Conservation (phyloP, 2,888 invertebrate genomes). For the Azorinus chamasolen region DNA sequence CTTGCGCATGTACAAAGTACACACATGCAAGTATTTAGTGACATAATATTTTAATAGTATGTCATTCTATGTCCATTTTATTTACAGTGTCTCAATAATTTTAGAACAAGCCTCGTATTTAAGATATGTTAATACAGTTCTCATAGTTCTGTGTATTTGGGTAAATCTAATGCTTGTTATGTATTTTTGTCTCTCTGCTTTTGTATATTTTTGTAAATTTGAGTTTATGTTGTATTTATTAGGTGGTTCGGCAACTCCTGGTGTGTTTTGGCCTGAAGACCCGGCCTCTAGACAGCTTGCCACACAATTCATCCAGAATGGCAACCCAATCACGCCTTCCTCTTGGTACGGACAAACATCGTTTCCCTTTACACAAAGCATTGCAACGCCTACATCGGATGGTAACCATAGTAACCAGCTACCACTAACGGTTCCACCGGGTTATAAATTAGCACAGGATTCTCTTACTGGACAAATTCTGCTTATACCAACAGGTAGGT, state of each 20-base stretch:
- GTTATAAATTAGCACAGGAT: conserved; percentile 95
- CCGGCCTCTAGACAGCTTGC: conserved; percentile 67
- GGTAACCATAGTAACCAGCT: conserved; percentile 57
- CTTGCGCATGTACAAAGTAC: too few relatives aligned
- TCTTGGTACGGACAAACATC: conserved; percentile 76
- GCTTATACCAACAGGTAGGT: conserved; percentile 81
- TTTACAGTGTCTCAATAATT: too few relatives aligned
- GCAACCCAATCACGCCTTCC: conserved; percentile 65
- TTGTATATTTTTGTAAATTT: too few relatives aligned
- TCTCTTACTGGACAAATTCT: conserved; percentile 94
- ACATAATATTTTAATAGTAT: too few relatives aligned
- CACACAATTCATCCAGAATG: conserved; percentile 63
- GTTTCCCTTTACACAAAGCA: conserved; percentile 45
- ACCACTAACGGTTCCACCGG: conserved; percentile 90
- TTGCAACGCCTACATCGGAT: conserved; percentile 47
- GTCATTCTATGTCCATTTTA: too few relatives aligned
- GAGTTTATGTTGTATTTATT: too few relatives aligned
- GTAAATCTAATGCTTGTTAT: too few relatives aligned
- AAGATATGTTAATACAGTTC: too few relatives aligned
- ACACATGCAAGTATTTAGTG: too few relatives aligned
- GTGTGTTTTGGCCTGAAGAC: conserved; percentile 71
- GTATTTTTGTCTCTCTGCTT: too few relatives aligned
- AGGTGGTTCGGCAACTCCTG: conserved; percentile 50
- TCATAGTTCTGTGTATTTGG: too few relatives aligned
- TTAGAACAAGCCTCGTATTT: too few relatives aligned